phyloP scores from a whole-genome alignment of 2,888 invertebrate genomes.

The Tuberolachnus salignus region DNA sequence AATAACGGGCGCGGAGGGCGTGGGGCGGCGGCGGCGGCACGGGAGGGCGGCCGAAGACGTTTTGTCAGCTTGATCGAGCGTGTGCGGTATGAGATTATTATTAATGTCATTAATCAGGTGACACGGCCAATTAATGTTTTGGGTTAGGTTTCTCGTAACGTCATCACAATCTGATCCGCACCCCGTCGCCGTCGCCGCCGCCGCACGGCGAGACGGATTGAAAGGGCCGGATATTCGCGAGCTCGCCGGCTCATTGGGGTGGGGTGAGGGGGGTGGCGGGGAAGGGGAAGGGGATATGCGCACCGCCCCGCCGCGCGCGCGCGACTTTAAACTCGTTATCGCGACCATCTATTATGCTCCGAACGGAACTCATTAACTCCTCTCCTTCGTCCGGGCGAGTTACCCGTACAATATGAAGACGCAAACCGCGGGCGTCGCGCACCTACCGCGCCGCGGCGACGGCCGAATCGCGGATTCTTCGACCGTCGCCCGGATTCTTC shows the following conservation, averaged over 20 bases:
- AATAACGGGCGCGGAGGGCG: not conserved
- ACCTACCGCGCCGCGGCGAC: not conserved
- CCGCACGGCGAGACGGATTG: slow-evolving; percentile 28
- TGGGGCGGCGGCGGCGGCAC: not conserved
- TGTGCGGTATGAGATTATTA: slow-evolving; percentile 58
- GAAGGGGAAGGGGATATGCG: too few species aligned
- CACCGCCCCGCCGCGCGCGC: not conserved
- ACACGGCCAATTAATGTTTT: slow-evolving; percentile 58
- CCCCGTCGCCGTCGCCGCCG: not conserved
- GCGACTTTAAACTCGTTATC: slow-evolving; percentile 54
- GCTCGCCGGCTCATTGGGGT: slow-evolving; percentile 13
- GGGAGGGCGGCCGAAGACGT: slow-evolving; percentile 37
- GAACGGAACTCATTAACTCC: slow-evolving; percentile 51
- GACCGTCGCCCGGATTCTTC: not conserved
- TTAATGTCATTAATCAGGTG: slow-evolving; percentile 58
- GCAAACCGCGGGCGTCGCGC: slow-evolving; percentile 9
- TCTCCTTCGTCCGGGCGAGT: slow-evolving; percentile 47
- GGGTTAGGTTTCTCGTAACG: slow-evolving; percentile 58
- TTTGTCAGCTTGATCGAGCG: slow-evolving; percentile 57
- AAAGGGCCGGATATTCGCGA: slow-evolving; percentile 52
- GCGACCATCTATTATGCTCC: slow-evolving; percentile 54
- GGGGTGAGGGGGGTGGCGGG: too few species aligned
- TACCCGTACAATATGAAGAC: slow-evolving; percentile 31
- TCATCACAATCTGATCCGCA: slow-evolving; percentile 58
- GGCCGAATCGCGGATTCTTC: not conserved